Evolutionary conservation across 2,113 vertebrate genomes (phyloP), one percentile per base, ranked within the genome.

Genomic region (Pygoscelis antarcticus): DNA sequence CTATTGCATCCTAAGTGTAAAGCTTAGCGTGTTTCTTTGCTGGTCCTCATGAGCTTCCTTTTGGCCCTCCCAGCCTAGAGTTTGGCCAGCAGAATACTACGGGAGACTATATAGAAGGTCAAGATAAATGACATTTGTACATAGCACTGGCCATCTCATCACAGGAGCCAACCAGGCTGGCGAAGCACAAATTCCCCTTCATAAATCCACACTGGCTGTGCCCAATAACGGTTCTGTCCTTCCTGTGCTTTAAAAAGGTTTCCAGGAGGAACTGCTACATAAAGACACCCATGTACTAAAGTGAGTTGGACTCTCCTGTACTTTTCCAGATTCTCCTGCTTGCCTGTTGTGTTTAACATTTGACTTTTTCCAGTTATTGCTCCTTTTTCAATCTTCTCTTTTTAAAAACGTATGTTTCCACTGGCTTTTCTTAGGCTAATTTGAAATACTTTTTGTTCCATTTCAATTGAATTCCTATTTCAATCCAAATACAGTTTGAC

Each of bases 261-360:
- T 85, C 46, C 55, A 75, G 30, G 32, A 71, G 4, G 26, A 88
- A 11, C 26, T 47, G 36, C 23, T 16, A 7, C 11, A 16, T 47
- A 75, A 52, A 79, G 18, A 17, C 6, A 38, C 2, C 3, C 5
- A 18, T 2, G 0, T n/a, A 8, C 19, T 22, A 36, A 16, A 21
- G 34, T 61, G 13, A n/a, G 21, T 25, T 49, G 74, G 3, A 29
- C 5, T 61, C 34, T 27, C 17, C 29, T n/a, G 7, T 55, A 44
- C 11, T 75, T 58, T 54, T 66, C 21, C 30, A 77, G 38, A 30
- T 79, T 72, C 11, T 87, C 6, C 44, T 0, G 0, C 26, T 69
- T 69, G 20, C 5, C 38, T 65, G 32, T 90, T 70, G 10, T 15
- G 26, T 69, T 87, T 77, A 72, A 60, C 5, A 22, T 55, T 89